These are phyloP conservation scores for Lithobius niger DNA, from an alignment of 1,140 invertebrate genomes.

Conservation along the genomic window DNA sequence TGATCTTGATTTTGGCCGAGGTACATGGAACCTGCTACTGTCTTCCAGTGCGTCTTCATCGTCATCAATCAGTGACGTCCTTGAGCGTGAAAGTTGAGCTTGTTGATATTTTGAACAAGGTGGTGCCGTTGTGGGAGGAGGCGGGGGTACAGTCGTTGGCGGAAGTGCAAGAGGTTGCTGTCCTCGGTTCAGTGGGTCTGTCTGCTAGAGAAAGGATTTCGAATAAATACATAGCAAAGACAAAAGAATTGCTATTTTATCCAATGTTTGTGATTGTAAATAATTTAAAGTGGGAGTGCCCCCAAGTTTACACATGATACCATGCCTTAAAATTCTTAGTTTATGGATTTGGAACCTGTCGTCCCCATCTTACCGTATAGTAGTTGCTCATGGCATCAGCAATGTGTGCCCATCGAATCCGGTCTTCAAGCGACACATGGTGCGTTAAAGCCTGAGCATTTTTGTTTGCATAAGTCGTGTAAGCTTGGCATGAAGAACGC, in stretches of 20 bases:
- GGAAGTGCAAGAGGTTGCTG: not conserved
- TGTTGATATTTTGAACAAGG: not conserved
- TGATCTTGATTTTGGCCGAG: not conserved
- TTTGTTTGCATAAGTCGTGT: slow-evolving; percentile 39
- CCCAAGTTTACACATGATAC: too few species aligned
- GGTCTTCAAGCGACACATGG: slow-evolving; percentile 15
- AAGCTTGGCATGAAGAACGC: slow-evolving; percentile 36
- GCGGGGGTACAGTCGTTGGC: not conserved
- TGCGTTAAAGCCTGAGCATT: slow-evolving; percentile 34
- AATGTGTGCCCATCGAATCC: slow-evolving; percentile 18
- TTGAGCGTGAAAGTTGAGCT: not conserved
- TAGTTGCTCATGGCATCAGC: slow-evolving; percentile 10
- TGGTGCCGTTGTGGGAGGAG: not conserved
- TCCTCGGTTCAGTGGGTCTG: not conserved
- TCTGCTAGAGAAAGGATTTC: not conserved
- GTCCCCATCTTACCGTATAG: not conserved
- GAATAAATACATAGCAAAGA: not conserved
- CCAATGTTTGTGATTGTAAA: too few species aligned
- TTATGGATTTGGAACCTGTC: too few species aligned
- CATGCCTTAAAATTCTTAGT: too few species aligned
- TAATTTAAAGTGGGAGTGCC: too few species aligned
- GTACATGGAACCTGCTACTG: not conserved
- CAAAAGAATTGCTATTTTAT: too few species aligned
- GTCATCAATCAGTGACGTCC: not conserved
- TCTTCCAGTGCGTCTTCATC: not conserved